Percentiles rank a stretch among this genome's conserved stretches.
phyloP scores from a whole-genome alignment of 2,888 invertebrate species.

The Antheraea yamamai region DNA sequence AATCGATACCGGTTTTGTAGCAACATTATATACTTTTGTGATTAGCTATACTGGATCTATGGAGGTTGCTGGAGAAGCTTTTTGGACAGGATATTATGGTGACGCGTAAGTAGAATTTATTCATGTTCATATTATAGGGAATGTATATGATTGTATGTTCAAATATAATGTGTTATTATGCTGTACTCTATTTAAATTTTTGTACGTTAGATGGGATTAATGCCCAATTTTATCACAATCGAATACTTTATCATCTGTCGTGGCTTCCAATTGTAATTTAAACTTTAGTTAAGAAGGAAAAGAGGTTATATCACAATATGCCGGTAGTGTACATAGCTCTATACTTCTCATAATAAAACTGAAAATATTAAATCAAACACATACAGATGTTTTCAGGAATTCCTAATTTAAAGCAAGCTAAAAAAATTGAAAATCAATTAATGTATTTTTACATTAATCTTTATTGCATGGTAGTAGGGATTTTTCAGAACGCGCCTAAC shows the following conservation, averaged over 20 bases:
- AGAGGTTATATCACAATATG: background rate
- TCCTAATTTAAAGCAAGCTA: background rate
- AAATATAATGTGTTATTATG: background rate
- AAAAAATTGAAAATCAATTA: too few relatives aligned
- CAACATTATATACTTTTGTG: slow-evolving; percentile 42
- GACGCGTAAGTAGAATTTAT: slow-evolving; percentile 42
- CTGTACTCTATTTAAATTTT: background rate
- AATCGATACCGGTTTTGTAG: slow-evolving; percentile 42
- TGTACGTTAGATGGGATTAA: background rate
- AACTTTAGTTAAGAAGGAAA: background rate
- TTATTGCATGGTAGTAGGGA: too few relatives aligned
- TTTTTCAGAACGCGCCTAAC: too few relatives aligned
- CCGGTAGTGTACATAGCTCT: background rate
- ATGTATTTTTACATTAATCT: too few relatives aligned
- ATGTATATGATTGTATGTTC: background rate
- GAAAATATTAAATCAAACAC: background rate
- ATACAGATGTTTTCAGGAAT: background rate
- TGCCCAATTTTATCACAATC: background rate
- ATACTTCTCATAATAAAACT: background rate
- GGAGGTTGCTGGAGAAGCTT: slow-evolving; percentile 37
- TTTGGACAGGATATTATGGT: slow-evolving; percentile 46
- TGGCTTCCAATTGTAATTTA: background rate
- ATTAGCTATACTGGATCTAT: slow-evolving; percentile 52
- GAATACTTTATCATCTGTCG: background rate
- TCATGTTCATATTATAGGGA: background rate